Base-by-base conservation (phyloP, 35 echinoderm and acorn worm genomes). In the Ophiothrix spiculata region DNA sequence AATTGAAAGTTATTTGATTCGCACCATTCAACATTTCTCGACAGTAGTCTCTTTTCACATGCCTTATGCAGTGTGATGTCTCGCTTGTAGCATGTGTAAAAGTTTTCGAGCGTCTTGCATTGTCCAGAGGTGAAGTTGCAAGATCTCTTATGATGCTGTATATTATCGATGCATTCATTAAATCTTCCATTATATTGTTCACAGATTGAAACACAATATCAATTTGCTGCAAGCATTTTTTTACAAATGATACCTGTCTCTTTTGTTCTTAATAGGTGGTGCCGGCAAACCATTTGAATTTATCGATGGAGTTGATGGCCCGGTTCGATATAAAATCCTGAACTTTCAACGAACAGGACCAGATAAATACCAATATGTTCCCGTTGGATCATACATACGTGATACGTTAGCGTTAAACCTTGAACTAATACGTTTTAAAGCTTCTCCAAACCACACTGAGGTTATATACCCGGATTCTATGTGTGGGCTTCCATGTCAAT, bases 391-490 rank as follows among this genome's bases (percentile, higher is more conserved):
- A 21, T 97, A 86, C 79, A 2, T 69, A 1, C 83, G 84, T 31
- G 76, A 97, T 13, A 14, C 38, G 35, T 46, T 97, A 25, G 76
- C 87, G 42, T 81, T 93, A 29, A 79, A 90, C 37, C 4, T 42
- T 0, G 40, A 60, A 46, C 13, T 32, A 10, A 54, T 91, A 37
- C 82, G 83, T 2, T 92, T 86, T 36, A 85, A 78, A 28, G 13
- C 82, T 4, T 38, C 40, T 1, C 16, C 29, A 28, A 69, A 69
- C 60, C 60, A 69, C 3, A 25, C 60, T 69, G 56, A 76, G 1
- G n/a, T n/a, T n/a, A n/a, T n/a, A n/a, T 97, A 90, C 45, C 94
- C 87, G 23, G 76, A 81, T 23, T 97, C 94, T 1, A 77, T 79
- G 0, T 97, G 94, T 25, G 85, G 94, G 49, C 32, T 39, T 0